These are phyloP conservation scores for Listronotus bonariensis DNA, from an alignment of 1,140 invertebrate genomes.

Conservation along the genomic window DNA sequence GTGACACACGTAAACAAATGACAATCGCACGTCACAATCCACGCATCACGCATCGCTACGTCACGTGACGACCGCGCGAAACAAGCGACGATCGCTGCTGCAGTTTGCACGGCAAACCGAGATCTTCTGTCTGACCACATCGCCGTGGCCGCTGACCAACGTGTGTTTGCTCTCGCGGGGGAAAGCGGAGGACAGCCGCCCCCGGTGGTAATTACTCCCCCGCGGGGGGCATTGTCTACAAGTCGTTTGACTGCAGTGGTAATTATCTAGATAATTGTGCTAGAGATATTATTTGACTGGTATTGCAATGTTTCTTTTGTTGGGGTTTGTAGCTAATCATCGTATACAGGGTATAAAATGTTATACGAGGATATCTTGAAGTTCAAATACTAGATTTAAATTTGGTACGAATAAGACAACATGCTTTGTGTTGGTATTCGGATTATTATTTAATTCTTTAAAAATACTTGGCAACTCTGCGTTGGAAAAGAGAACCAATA, in stretches of 20 bases:
- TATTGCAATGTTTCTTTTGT: no score
- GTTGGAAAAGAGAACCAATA: no score
- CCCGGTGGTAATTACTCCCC: constrained; percentile 27
- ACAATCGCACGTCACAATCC: constrained; percentile 28
- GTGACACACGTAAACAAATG: constrained; percentile 38
- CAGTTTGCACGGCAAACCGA: constrained; percentile 34
- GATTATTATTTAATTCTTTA: no score
- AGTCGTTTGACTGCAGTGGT: constrained; percentile 18
- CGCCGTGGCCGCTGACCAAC: constrained; percentile 31
- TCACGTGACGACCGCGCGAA: constrained; percentile 29
- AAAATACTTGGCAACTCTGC: no score
- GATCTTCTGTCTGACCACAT: constrained; percentile 36
- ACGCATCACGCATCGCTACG: constrained; percentile 28
- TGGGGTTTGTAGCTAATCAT: no score
- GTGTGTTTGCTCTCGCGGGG: constrained; percentile 11
- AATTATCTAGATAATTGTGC: not conserved
- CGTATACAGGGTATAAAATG: no score
- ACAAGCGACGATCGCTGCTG: constrained; percentile 30
- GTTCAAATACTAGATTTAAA: no score
- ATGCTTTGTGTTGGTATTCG: no score
- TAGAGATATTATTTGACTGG: no score
- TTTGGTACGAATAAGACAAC: no score
- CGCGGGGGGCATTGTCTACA: constrained; percentile 26
- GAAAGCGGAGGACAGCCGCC: constrained; percentile 4
- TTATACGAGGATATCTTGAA: no score